Base-by-base conservation (phyloP, 1,140 invertebrate species). In the Steinernema feltiae region DNA sequence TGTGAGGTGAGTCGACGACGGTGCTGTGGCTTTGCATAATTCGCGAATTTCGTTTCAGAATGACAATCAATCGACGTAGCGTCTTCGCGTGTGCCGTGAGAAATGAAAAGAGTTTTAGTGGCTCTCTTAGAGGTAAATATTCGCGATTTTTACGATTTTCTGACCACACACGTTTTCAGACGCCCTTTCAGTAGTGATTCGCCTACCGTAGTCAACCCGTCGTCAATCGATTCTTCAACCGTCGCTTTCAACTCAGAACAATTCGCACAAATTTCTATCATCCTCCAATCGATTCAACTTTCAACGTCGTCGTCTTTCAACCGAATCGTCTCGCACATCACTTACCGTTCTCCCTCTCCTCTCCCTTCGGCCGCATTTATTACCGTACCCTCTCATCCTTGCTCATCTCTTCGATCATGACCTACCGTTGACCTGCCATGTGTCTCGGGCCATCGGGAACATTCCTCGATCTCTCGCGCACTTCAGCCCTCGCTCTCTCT, bases 401-500 rank as follows among this genome's bases (percentile, higher is more conserved):
- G 15, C 53, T 41, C 35, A 41, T 41, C 35, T 41, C 35, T 41
- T 41, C 35, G 18, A 21, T 63, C 53, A 63, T 63, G 53, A 63
- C 53, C 53, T 15, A 7, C 53, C 53, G 53, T 63, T 63, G 53
- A 63, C 53, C 53, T 15, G 24, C 53, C 53, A 15, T 27, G 53
- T 63, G 53, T 63, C 53, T 63, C 53, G 53, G 53, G 53, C 53
- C 53, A 63, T 63, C 53, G 24, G 53, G 53, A 63, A 63, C 53
- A 7, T 63, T 63, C 53, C 53, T 63, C 53, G 53, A 63, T 63
- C 53, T 63, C 53, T 63, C 53, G 53, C 53, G 53, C 15, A 63
- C 15, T 27, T n/a, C 53, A 41, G 35, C 35, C 35, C 35, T 18
- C 7, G 7, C 18, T 41, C 18, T 41, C 35, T 41, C 35, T 41